A percentile compares a stretch with the other conserved stretches of the same genome.
These are phyloP conservation scores for Albula glossodonta DNA, from an alignment of 2,113 vertebrate genomes.

Conservation along the genomic window DNA sequence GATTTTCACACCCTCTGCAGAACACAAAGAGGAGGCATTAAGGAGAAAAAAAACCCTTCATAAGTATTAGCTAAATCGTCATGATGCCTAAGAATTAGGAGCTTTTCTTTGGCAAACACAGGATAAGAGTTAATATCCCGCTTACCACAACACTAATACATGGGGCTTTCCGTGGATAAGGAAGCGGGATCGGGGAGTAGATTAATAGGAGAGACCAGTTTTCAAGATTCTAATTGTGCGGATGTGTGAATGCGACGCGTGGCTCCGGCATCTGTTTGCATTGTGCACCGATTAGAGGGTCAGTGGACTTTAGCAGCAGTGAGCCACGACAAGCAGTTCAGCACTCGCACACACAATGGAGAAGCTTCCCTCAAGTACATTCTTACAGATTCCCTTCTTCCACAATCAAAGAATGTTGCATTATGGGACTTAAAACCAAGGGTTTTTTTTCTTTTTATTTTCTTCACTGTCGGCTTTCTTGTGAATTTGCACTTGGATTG, in stretches of 20 bases:
- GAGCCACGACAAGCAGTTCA: constrained; percentile 57
- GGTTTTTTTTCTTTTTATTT: background rate
- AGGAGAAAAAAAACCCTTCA: constrained; percentile 61
- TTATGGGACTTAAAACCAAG: constrained; percentile 51
- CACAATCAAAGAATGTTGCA: constrained; percentile 49
- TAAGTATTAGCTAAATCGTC: constrained; percentile 65
- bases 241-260: constrained; percentile 54
- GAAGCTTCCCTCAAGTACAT: constrained; percentile 50
- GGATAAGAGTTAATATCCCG: constrained; percentile 73
- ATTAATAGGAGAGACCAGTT: constrained; percentile 66
- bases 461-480: constrained; percentile 37
- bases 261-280: constrained; percentile 61
- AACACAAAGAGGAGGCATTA: constrained; percentile 53
- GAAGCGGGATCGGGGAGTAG: constrained; percentile 49
- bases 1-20: constrained; percentile 62
- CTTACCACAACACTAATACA: constrained; percentile 69
- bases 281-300: constrained; percentile 67
- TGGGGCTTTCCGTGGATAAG: constrained; percentile 65
- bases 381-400: constrained; percentile 44
- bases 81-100: constrained; percentile 65
- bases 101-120: constrained; percentile 71
- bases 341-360: background rate
- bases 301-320: constrained; percentile 60
- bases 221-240: constrained; percentile 62
- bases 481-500: constrained; percentile 39